Evolutionary conservation across 1,140 invertebrate species (phyloP).

Genomic region (Parapsyche elsis): DNA sequence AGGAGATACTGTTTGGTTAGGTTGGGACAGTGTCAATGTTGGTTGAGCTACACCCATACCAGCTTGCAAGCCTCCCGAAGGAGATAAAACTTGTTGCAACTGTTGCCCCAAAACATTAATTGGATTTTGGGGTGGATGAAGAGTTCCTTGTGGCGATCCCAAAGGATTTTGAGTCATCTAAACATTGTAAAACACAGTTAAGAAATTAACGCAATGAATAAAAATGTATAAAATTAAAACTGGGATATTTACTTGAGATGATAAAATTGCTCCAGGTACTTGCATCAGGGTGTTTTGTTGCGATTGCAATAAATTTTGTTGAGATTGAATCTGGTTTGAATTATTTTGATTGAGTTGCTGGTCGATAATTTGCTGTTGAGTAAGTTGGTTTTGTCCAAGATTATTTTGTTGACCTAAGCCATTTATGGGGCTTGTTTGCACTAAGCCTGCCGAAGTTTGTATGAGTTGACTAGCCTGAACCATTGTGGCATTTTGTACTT

Average conservation of each 20-base stretch:
- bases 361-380: slow-evolving; percentile 40
- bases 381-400: slow-evolving; percentile 33
- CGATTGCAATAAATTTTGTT: slow-evolving; percentile 58
- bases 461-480: slow-evolving; percentile 36
- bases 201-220: neutral
- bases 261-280: slow-evolving; percentile 37
- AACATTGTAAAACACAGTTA: neutral
- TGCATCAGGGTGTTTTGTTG: slow-evolving; percentile 58
- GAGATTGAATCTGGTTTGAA: slow-evolving; percentile 37
- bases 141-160: slow-evolving; percentile 57
- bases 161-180: slow-evolving; percentile 29
- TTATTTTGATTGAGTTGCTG: slow-evolving; percentile 42
- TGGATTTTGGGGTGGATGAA: slow-evolving; percentile 57
- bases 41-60: slow-evolving; percentile 29
- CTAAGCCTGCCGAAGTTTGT: slow-evolving; percentile 44
- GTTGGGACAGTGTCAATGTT: slow-evolving; percentile 3
- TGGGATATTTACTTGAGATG: slow-evolving; percentile 29
- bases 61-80: slow-evolving; percentile 35
- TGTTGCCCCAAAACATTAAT: slow-evolving; percentile 40
- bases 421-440: slow-evolving; percentile 35
- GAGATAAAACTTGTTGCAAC: slow-evolving; percentile 46
- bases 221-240: neutral
- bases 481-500: slow-evolving; percentile 38
- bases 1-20: slow-evolving; percentile 25
- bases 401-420: slow-evolving; percentile 34